These are phyloP conservation scores for Cyclopterus lumpus DNA, from an alignment of 2,797 vertebrate species.

Conservation along the genomic window DNA sequence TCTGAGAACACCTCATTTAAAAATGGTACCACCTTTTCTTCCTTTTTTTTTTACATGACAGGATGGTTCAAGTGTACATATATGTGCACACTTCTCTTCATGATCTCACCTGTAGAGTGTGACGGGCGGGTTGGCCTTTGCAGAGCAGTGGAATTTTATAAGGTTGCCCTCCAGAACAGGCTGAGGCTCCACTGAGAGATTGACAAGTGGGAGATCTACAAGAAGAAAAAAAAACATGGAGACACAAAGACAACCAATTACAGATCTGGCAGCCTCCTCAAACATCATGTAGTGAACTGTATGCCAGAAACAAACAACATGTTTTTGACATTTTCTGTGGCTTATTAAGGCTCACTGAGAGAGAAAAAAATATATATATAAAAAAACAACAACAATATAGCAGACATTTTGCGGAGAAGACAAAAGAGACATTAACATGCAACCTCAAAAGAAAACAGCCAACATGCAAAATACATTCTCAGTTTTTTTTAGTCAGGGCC, in stretches of 20 bases:
- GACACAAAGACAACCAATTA: conserved; percentile 62
- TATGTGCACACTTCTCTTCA: background rate
- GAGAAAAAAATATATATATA: background rate
- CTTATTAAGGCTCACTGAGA: conserved; percentile 6
- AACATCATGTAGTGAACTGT: conserved; percentile 38
- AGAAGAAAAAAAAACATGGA: conserved; percentile 26
- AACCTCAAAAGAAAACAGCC: conserved; percentile 25
- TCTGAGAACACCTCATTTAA: conserved; percentile 34
- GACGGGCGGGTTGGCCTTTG: conserved; percentile 97
- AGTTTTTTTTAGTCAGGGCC: conserved; percentile 11
- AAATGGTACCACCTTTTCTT: background rate
- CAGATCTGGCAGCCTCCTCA: conserved; percentile 34
- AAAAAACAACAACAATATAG: background rate
- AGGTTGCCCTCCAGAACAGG: conserved; percentile 94
- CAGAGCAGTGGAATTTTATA: conserved; percentile 96
- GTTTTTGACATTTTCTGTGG: conserved; percentile 40
- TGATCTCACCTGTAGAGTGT: conserved; percentile 92
- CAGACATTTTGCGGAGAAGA: conserved; percentile 12
- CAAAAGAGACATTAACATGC: conserved; percentile 14
- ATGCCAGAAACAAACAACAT: conserved; percentile 37
- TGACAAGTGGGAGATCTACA: conserved; percentile 95
- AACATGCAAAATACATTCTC: conserved; percentile 7
- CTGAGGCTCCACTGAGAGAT: conserved; percentile 96
- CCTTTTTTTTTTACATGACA: background rate
- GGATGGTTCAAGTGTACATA: conserved; percentile 1